Conservation (phyloP, 2,797 vertebrate species). For the Artibeus jamaicensis region DNA sequence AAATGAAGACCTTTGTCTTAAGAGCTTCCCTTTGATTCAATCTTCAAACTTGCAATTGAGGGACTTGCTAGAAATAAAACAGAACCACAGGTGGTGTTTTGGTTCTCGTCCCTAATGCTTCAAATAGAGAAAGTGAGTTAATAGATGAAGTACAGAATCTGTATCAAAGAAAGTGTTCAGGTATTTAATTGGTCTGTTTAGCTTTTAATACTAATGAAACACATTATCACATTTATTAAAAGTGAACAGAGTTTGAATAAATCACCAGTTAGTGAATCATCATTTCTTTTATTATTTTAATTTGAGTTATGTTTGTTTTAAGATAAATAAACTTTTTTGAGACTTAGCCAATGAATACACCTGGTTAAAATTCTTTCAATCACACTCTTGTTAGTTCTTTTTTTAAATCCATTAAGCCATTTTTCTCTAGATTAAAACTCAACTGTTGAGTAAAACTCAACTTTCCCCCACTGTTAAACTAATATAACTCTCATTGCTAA, state of each 20-base stretch:
- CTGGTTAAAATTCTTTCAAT: conserved; percentile 14
- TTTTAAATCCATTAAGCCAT: background rate
- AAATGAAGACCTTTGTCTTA: conserved; percentile 75
- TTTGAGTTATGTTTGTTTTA: conserved; percentile 8
- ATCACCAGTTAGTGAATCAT: conserved; percentile 45
- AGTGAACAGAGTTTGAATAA: conserved; percentile 12
- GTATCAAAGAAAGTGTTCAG: conserved; percentile 66
- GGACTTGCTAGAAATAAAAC: conserved; percentile 72
- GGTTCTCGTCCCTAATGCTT: conserved; percentile 58
- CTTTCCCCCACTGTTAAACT: background rate
- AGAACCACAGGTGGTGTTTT: conserved; percentile 76
- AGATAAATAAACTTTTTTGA: background rate
- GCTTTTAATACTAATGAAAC: conserved; percentile 53
- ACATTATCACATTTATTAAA: conserved; percentile 28
- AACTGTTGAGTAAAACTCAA: background rate
- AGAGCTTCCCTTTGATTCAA: conserved; percentile 67
- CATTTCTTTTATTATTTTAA: conserved; percentile 42
- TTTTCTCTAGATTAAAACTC: background rate
- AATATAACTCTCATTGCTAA: background rate
- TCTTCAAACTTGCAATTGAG: conserved; percentile 74
- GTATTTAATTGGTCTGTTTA: conserved; percentile 74
- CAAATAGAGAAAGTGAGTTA: conserved; percentile 67
- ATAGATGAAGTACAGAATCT: conserved; percentile 50
- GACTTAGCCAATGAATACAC: background rate
- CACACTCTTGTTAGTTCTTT: background rate